A percentile compares a stretch with the other conserved stretches of the same genome.
phyloP scores from a whole-genome alignment of 2,888 invertebrate species.

The Cryptophagus acutangulus region DNA sequence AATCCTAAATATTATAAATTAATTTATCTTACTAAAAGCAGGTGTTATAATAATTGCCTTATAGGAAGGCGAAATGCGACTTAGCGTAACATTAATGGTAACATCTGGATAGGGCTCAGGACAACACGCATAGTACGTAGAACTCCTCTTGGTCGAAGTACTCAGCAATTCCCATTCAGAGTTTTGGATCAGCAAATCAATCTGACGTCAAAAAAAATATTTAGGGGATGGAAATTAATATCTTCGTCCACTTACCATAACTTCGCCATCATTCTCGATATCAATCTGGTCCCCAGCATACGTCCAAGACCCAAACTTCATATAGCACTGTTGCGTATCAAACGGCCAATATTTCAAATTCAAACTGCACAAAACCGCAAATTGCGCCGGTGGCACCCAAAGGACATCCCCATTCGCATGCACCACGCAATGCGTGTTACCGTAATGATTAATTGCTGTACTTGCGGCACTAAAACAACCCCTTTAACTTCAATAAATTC shows the following conservation, averaged over 20 bases:
- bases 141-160: constrained; percentile 43
- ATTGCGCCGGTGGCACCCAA: constrained; percentile 67
- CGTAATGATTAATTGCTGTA: constrained; percentile 55
- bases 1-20: constrained; percentile 4
- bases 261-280: constrained; percentile 5
- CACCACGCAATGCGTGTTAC: constrained; percentile 54
- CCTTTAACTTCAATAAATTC: background rate
- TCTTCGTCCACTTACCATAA: background rate
- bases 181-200: constrained; percentile 37
- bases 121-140: constrained; percentile 52
- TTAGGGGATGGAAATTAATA: constrained; percentile 5
- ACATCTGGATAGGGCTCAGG: constrained; percentile 54
- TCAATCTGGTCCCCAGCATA: constrained; percentile 59
- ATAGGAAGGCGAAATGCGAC: constrained; percentile 57
- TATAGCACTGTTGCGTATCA: constrained; percentile 62
- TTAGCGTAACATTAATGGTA: constrained; percentile 50
- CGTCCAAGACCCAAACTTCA: constrained; percentile 72
- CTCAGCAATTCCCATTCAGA: constrained; percentile 52
- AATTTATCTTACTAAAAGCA: constrained; percentile 47
- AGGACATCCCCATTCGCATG: constrained; percentile 52
- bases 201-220: constrained; percentile 4
- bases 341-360: constrained; percentile 71
- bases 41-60: constrained; percentile 60
- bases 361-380: constrained; percentile 59
- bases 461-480: constrained; percentile 53